Percentiles rank a stretch among this genome's conserved stretches.
These are phyloP conservation scores for Dromas ardeola DNA, from an alignment of 2,113 vertebrate genomes.

Conservation along the genomic window DNA sequence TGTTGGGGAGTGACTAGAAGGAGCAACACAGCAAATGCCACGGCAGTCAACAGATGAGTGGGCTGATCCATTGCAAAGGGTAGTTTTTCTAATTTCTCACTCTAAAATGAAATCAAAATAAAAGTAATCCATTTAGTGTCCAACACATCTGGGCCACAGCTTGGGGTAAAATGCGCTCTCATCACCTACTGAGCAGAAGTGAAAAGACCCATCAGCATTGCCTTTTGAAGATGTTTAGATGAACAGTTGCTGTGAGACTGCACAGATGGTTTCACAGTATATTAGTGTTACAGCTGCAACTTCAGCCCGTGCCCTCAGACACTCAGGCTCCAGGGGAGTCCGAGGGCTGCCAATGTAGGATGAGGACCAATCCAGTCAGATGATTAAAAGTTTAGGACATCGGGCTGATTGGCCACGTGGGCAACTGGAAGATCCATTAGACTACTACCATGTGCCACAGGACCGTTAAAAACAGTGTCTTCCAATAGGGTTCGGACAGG, in stretches of 20 bases:
- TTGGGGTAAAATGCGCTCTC: constrained; percentile 6
- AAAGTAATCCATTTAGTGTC: not conserved
- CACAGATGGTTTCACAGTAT: constrained; percentile 12
- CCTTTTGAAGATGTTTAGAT: not conserved
- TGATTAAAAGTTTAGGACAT: not conserved
- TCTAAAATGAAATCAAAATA: not conserved
- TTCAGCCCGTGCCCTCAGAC: not conserved
- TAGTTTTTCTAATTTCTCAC: not conserved
- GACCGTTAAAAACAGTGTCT: not conserved
- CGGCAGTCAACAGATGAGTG: not conserved
- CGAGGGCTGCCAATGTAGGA: not conserved
- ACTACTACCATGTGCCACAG: not conserved
- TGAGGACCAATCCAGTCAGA: not conserved
- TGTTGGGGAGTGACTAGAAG: not conserved
- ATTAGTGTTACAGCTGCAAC: not conserved
- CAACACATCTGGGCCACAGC: not conserved
- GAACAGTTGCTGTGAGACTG: not conserved
- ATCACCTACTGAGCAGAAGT: not conserved
- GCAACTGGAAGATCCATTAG: not conserved
- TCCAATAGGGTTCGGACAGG: not conserved
- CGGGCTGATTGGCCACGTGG: not conserved
- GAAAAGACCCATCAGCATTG: not conserved
- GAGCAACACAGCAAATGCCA: not conserved
- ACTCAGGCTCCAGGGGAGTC: not conserved
- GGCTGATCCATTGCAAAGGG: not conserved